These are phyloP conservation scores for Nasonia oneida DNA, from an alignment of 2,888 invertebrate species.

Conservation along the genomic window DNA sequence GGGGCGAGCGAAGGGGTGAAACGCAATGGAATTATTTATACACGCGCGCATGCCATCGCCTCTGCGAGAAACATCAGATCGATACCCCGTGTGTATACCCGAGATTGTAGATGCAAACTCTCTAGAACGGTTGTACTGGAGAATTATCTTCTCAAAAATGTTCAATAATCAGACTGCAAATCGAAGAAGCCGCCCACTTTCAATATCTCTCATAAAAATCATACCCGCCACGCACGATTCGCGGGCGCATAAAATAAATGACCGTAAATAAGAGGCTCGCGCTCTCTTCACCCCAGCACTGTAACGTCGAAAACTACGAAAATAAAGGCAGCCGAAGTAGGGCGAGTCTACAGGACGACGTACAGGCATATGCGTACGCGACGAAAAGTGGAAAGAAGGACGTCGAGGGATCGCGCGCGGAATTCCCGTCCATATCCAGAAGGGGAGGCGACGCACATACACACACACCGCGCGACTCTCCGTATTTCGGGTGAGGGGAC, in stretches of 20 bases:
- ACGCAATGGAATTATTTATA: conserved; percentile 75
- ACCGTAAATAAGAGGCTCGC: conserved; percentile 55
- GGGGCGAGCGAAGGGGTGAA: conserved; percentile 72
- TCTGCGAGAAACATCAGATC: conserved; percentile 48
- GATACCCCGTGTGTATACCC: conserved; percentile 26
- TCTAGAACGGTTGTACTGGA: no score
- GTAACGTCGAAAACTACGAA: conserved; percentile 12
- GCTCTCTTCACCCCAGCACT: background rate
- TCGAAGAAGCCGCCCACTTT: background rate
- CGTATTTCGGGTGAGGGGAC: conserved; percentile 36
- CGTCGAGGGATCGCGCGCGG: conserved; percentile 72
- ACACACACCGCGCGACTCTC: conserved; percentile 40
- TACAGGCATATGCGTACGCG: background rate
- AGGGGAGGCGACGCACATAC: conserved; percentile 61
- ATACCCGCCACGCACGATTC: background rate
- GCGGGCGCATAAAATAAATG: conserved; percentile 53
- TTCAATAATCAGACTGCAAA: background rate
- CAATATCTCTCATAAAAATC: conserved; percentile 46
- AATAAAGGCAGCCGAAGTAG: conserved; percentile 13
- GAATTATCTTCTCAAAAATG: no score
- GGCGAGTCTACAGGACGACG: background rate
- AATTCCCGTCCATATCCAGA: conserved; percentile 63
- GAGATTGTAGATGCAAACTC: background rate
- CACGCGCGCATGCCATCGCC: conserved; percentile 56
- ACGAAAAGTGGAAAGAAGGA: conserved; percentile 56